These are phyloP conservation scores for Pachymerium ferrugineum DNA, from an alignment of 2,888 invertebrate genomes.

Conservation along the genomic window DNA sequence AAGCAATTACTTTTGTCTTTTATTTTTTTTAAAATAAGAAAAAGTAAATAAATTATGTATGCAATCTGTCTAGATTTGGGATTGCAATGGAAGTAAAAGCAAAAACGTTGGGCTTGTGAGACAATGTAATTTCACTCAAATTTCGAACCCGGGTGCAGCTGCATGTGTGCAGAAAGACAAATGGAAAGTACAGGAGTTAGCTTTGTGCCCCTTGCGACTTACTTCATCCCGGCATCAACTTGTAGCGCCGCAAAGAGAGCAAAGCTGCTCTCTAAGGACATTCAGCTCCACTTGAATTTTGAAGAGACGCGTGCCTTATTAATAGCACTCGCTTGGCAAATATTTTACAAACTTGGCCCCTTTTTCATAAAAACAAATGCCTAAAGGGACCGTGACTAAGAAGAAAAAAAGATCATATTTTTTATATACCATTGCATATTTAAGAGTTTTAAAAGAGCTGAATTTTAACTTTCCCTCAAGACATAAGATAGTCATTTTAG, in stretches of 20 bases:
- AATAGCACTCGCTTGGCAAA: conserved; percentile 13
- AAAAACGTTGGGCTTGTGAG: not conserved
- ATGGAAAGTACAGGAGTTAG: conserved; percentile 1
- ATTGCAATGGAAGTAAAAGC: not conserved
- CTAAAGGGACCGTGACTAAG: not conserved
- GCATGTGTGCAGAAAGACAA: not conserved
- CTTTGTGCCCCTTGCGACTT: not conserved
- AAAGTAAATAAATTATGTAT: not conserved
- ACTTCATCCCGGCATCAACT: conserved; percentile 5
- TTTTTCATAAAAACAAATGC: not conserved
- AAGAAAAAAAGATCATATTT: not conserved
- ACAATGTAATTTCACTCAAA: conserved; percentile 1
- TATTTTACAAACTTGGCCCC: not conserved
- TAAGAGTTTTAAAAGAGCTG: not conserved
- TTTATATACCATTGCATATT: not conserved
- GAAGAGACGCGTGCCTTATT: not conserved
- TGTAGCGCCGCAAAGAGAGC: conserved; percentile 7
- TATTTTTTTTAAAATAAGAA: not conserved
- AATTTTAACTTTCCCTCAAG: not conserved
- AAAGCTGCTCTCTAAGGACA: not conserved
- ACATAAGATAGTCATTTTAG: not conserved
- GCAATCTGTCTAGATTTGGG: not conserved
- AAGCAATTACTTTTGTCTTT: too few species aligned
- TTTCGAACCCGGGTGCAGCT: not conserved
- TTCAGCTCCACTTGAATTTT: conserved; percentile 19